Conservation (phyloP, 2,797 vertebrate species). For the Knipowitschia caucasica region DNA sequence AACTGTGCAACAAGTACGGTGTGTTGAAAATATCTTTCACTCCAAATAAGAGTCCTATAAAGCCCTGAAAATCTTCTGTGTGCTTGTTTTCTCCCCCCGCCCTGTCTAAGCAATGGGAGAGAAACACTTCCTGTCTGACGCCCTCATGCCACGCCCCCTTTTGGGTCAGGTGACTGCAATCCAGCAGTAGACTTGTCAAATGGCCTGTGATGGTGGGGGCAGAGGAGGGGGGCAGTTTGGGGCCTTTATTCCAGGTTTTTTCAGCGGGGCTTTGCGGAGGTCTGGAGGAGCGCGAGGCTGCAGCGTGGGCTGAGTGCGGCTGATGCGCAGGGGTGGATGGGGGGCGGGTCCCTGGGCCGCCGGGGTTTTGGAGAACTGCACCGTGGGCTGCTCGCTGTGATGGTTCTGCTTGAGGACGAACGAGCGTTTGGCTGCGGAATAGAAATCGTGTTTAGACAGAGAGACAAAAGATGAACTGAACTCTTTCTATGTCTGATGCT, state of each 20-base stretch:
- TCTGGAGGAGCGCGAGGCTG: slow-evolving; percentile 9
- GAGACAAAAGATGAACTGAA: too few relatives aligned
- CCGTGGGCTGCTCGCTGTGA: slow-evolving; percentile 29
- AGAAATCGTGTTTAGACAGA: slow-evolving; percentile 7
- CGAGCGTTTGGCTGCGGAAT: slow-evolving; percentile 59
- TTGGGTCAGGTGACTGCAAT: too few relatives aligned
- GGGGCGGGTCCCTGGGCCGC: slow-evolving; percentile 16
- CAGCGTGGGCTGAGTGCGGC: not conserved
- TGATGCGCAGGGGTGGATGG: not conserved
- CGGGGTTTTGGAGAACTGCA: slow-evolving; percentile 44
- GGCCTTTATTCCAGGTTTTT: slow-evolving; percentile 58
- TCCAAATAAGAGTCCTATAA: too few relatives aligned
- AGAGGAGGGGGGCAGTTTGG: slow-evolving; percentile 75
- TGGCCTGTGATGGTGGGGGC: slow-evolving; percentile 63
- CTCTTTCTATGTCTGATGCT: too few relatives aligned
- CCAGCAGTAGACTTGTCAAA: too few relatives aligned
- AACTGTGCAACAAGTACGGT: too few relatives aligned
- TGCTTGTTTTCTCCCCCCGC: too few relatives aligned
- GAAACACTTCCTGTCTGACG: too few relatives aligned
- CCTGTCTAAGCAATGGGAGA: too few relatives aligned
- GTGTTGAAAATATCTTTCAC: too few relatives aligned
- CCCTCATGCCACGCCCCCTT: too few relatives aligned
- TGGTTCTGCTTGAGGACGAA: slow-evolving; percentile 38
- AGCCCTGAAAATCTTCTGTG: too few relatives aligned
- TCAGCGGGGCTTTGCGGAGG: slow-evolving; percentile 50